Evolutionary conservation across 2,888 invertebrate species (phyloP).

Genomic region (Eledone cirrhosa): DNA sequence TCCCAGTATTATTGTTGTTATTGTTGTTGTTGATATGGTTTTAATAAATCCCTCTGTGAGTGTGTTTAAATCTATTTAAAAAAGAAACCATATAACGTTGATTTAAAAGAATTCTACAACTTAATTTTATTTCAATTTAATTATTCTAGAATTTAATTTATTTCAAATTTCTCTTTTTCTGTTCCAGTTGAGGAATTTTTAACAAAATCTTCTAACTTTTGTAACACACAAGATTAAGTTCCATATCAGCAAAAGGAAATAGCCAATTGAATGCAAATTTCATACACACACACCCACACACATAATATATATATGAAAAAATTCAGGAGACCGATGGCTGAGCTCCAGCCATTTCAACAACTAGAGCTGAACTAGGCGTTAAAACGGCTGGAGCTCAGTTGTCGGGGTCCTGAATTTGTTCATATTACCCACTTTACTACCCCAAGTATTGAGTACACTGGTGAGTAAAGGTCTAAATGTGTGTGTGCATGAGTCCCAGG

Average conservation of each 20-base stretch:
- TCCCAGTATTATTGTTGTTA: not conserved
- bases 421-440: too few species aligned
- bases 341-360: too few species aligned
- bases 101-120: not conserved
- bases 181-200: not conserved
- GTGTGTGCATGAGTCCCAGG: too few species aligned
- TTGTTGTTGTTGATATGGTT: not conserved
- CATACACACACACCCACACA: not conserved
- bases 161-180: not conserved
- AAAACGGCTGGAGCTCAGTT: too few species aligned
- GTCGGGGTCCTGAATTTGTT: too few species aligned
- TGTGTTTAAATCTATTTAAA: not conserved
- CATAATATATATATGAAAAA: not conserved
- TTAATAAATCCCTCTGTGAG: not conserved
- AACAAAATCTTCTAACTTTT: not conserved
- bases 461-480: too few species aligned
- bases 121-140: not conserved
- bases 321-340: too few species aligned
- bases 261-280: slow-evolving; percentile 1
- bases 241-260: not conserved
- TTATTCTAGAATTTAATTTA: not conserved
- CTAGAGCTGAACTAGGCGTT: too few species aligned
- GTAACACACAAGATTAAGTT: not conserved
- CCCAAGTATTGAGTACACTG: too few species aligned
- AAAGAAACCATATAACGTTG: not conserved